phyloP scores from a whole-genome alignment of 2,888 invertebrate species.

The Coleophora deauratella region DNA sequence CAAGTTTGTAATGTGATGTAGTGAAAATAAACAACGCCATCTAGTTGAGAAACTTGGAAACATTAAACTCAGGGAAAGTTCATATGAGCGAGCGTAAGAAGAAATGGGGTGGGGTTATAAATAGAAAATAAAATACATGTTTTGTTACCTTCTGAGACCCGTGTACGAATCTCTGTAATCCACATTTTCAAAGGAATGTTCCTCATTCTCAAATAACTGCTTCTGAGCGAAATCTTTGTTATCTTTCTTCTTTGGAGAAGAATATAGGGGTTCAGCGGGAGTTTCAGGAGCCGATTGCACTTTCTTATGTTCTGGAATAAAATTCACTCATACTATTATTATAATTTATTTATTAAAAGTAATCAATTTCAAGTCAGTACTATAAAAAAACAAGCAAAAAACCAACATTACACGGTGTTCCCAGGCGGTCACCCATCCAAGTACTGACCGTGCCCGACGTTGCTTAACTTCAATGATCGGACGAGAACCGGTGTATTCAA shows the following conservation, averaged over 20 bases:
- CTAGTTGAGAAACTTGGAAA: too few relatives aligned
- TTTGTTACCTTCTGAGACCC: slow-evolving; percentile 34
- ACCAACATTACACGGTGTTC: slow-evolving; percentile 57
- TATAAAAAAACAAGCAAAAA: slow-evolving; percentile 28
- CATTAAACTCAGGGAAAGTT: too few relatives aligned
- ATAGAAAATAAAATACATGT: background rate
- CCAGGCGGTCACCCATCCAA: slow-evolving; percentile 48
- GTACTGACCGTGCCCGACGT: slow-evolving; percentile 45
- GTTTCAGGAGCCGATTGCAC: slow-evolving; percentile 23
- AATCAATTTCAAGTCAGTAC: too few relatives aligned
- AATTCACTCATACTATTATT: background rate
- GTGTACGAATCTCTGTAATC: slow-evolving; percentile 34
- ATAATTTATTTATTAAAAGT: background rate
- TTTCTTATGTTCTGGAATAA: slow-evolving; percentile 15
- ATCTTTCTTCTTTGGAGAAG: slow-evolving; percentile 21
- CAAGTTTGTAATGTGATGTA: too few relatives aligned
- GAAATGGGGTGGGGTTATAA: background rate
- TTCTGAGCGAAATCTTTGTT: slow-evolving; percentile 1
- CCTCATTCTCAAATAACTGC: slow-evolving; percentile 15
- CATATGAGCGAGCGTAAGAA: too few relatives aligned
- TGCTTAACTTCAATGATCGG: slow-evolving; percentile 48
- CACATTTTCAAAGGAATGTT: slow-evolving; percentile 28
- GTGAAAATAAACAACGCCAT: background rate
- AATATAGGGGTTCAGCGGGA: slow-evolving; percentile 22
- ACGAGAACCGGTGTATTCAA: slow-evolving; percentile 46